These are phyloP conservation scores for Naso thynnoides DNA, from an alignment of 2,797 vertebrate species.

Conservation along the genomic window DNA sequence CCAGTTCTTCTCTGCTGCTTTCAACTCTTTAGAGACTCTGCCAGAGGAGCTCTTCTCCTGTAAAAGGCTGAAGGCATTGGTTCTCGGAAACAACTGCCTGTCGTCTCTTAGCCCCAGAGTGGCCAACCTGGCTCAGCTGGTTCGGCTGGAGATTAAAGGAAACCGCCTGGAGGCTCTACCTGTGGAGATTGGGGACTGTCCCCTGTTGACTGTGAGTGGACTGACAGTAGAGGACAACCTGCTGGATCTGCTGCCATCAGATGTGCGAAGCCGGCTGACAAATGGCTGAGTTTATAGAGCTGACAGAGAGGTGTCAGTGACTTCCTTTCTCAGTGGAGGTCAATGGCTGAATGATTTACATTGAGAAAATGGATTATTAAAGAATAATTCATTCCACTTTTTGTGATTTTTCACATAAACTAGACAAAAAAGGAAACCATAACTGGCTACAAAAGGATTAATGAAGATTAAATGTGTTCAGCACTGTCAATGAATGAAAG, in stretches of 20 bases:
- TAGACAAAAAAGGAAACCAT: conserved; percentile 13
- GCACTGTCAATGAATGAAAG: background rate
- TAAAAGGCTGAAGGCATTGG: conserved; percentile 86
- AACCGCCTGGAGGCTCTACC: conserved; percentile 89
- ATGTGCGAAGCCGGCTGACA: conserved; percentile 82
- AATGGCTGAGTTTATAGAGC: conserved; percentile 68
- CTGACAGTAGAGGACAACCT: conserved; percentile 86
- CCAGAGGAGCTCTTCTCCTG: conserved; percentile 92
- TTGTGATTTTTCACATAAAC: background rate
- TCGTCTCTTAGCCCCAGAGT: conserved; percentile 83
- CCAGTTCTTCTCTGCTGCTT: conserved; percentile 88
- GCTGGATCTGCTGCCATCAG: conserved; percentile 84
- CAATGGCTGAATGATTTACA: background rate
- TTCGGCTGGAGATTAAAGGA: conserved; percentile 88
- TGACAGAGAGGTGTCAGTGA: background rate
- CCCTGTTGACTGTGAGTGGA: conserved; percentile 78
- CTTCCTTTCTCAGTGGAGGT: conserved; percentile 12
- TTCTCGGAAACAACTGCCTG: conserved; percentile 87
- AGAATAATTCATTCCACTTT: background rate
- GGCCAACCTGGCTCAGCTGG: conserved; percentile 82
- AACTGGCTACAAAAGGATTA: conserved; percentile 4
- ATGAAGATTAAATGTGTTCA: conserved; percentile 1
- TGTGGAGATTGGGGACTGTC: conserved; percentile 84
- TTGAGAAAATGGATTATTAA: background rate
- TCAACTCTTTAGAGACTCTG: conserved; percentile 88